phyloP scores from a whole-genome alignment of 2,888 invertebrate genomes.

The Scelioninae gen. 2 region DNA sequence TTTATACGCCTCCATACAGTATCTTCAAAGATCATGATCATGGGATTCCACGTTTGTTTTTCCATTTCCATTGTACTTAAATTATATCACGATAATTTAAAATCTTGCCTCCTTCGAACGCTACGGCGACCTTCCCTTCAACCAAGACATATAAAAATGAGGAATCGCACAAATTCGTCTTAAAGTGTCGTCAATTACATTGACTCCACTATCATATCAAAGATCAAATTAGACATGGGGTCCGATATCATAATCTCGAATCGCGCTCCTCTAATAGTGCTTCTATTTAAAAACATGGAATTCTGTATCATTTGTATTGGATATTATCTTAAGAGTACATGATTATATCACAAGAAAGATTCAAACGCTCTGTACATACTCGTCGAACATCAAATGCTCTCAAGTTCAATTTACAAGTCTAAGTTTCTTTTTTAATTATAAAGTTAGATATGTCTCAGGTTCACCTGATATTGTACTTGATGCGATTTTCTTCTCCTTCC shows the following conservation, averaged over 20 bases:
- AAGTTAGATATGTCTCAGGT: constrained; percentile 75
- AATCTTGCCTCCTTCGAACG: too few relatives aligned
- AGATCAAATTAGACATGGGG: constrained; percentile 57
- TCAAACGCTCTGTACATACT: constrained; percentile 75
- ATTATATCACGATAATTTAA: too few relatives aligned
- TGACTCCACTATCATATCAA: constrained; percentile 1
- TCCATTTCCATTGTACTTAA: too few relatives aligned
- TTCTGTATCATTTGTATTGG: constrained; percentile 63
- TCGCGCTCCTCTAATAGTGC: constrained; percentile 60
- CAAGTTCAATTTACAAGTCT: constrained; percentile 64
- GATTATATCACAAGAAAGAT: constrained; percentile 76
- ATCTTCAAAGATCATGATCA: too few relatives aligned
- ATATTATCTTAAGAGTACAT: constrained; percentile 72
- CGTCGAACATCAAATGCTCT: constrained; percentile 70
- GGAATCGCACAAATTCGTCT: not conserved
- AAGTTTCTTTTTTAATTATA: constrained; percentile 67
- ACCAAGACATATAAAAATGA: constrained; percentile 9
- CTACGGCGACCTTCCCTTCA: too few relatives aligned
- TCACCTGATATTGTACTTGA: constrained; percentile 74
- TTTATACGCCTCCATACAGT: not conserved
- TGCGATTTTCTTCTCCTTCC: constrained; percentile 65
- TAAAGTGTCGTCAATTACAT: not conserved
- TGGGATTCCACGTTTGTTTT: too few relatives aligned
- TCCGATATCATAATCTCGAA: constrained; percentile 60
- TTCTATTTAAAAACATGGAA: constrained; percentile 68